Conservation (phyloP, 2,888 invertebrate species). For the Petrolisthes manimaculis region DNA sequence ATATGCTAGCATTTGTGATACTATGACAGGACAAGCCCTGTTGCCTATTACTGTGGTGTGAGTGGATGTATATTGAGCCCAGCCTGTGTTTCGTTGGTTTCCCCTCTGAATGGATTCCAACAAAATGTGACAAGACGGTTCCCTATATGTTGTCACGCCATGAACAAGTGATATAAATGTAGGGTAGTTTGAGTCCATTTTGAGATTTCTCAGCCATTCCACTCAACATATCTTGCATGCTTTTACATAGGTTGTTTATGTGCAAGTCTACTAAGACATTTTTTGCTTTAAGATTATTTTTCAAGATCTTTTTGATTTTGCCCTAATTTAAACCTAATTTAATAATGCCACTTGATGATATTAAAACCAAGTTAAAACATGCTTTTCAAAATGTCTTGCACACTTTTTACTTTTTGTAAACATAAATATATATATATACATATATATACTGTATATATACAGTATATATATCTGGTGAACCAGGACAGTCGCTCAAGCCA, state of each 20-base stretch:
- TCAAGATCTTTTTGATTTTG: conserved; percentile 25
- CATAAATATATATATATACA: background rate
- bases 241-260: conserved; percentile 59
- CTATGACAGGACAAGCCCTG: conserved; percentile 59
- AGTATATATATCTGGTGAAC: conserved; percentile 29
- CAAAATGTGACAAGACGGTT: conserved; percentile 14
- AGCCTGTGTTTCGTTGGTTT: conserved; percentile 17
- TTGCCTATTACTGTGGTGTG: conserved; percentile 49
- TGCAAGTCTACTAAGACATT: conserved; percentile 44
- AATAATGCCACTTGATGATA: conserved; percentile 20
- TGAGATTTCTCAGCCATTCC: conserved; percentile 63
- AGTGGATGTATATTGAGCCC: conserved; percentile 25
- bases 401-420: conserved; percentile 18
- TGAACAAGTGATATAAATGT: conserved; percentile 50
- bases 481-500: conserved; percentile 42
- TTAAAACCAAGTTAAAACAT: conserved; percentile 11
- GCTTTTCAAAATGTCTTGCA: conserved; percentile 25
- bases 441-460: background rate
- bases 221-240: conserved; percentile 62
- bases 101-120: too few species aligned
- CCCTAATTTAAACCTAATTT: conserved; percentile 33
- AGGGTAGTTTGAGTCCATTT: conserved; percentile 61
- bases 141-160: conserved; percentile 33
- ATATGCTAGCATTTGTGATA: conserved; percentile 59
- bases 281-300: conserved; percentile 21